Evolutionary conservation across 2,797 vertebrate species (phyloP).

Genomic region (Carduelis carduelis): DNA sequence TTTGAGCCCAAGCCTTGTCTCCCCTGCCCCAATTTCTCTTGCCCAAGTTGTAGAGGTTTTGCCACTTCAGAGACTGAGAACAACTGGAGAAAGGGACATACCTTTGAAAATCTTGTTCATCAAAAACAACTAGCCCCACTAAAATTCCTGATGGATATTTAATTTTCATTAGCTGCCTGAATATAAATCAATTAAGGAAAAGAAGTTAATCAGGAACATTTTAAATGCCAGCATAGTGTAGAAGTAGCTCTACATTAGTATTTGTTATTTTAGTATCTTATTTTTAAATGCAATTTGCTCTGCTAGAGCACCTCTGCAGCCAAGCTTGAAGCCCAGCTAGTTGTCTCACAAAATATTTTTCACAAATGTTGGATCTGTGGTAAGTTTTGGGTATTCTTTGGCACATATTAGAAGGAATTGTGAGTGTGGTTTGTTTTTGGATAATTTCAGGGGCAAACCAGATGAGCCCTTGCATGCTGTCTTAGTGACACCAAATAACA

Average conservation of each 20-base stretch:
- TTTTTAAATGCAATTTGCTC: background rate
- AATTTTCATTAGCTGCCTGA: background rate
- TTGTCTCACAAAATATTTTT: background rate
- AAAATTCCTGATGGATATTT: background rate
- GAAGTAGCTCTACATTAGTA: background rate
- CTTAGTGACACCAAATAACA: too few species aligned
- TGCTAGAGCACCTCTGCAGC: background rate
- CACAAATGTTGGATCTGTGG: background rate
- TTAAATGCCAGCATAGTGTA: background rate
- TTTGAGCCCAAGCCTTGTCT: background rate
- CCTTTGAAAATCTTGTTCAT: background rate
- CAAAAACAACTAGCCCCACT: background rate
- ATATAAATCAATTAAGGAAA: background rate
- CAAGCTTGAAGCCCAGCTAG: background rate
- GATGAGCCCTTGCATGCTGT: background rate
- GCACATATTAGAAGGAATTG: background rate
- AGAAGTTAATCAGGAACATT: background rate
- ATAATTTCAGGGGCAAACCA: background rate
- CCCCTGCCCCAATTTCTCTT: background rate
- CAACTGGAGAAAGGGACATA: background rate
- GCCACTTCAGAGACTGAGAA: background rate
- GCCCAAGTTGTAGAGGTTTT: background rate
- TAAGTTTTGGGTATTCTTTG: background rate
- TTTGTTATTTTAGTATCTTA: background rate
- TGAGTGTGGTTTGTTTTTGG: background rate